These are phyloP conservation scores for Heliocidaris erythrogramma DNA, from an alignment of 35 echinoderm and acorn worm genomes.

Conservation along the genomic window DNA sequence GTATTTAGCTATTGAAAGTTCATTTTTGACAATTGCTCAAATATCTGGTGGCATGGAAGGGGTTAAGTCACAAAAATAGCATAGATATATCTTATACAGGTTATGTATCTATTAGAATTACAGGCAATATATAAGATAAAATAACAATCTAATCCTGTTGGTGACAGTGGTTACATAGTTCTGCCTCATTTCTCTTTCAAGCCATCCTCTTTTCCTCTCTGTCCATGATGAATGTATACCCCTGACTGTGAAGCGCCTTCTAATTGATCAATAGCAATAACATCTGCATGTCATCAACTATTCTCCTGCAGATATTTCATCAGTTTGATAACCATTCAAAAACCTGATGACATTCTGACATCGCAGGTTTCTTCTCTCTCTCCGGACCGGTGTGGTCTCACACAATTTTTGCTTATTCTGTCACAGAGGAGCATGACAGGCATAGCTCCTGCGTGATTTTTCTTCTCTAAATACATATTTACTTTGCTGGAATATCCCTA, in stretches of 20 bases:
- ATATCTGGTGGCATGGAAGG: too few species aligned
- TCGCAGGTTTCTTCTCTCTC: background rate
- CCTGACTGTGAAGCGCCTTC: background rate
- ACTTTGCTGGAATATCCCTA: conserved; percentile 11
- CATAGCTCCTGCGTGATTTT: conserved; percentile 1
- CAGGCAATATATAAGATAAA: too few species aligned
- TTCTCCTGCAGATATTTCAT: conserved; percentile 11
- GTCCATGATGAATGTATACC: background rate
- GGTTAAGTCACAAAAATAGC: too few species aligned
- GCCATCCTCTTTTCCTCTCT: background rate
- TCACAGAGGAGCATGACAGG: background rate
- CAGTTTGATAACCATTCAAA: background rate
- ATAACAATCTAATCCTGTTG: background rate
- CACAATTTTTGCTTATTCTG: background rate
- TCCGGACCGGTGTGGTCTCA: background rate
- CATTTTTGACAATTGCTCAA: too few species aligned
- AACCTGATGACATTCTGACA: conserved; percentile 4
- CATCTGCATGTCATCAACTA: background rate
- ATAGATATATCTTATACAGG: too few species aligned
- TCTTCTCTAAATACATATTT: conserved; percentile 24
- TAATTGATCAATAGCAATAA: conserved; percentile 14
- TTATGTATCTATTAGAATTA: too few species aligned
- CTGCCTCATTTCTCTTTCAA: background rate
- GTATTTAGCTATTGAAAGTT: too few species aligned
- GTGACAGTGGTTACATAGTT: background rate